Conservation (phyloP, 2,888 invertebrate species). For the Ditylenchus weischeri region DNA sequence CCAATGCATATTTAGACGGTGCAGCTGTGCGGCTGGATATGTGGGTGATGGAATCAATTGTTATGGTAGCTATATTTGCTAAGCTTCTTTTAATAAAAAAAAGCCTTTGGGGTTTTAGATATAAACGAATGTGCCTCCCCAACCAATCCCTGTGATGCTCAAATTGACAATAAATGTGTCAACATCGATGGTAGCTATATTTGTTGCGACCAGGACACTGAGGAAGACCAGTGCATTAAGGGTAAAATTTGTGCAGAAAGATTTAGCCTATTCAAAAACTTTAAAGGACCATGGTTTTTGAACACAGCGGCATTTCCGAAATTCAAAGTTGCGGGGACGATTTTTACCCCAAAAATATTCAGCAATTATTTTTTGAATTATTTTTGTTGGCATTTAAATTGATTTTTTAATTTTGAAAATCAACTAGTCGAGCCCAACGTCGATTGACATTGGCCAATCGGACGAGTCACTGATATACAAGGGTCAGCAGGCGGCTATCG, state of each 20-base stretch:
- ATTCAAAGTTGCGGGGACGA: too few species aligned
- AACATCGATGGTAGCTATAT: slow-evolving; percentile 57
- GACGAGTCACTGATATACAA: too few species aligned
- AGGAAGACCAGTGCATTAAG: slow-evolving; percentile 50
- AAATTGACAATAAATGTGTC: slow-evolving; percentile 38
- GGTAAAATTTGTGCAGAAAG: slow-evolving; percentile 24
- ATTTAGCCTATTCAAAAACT: background rate
- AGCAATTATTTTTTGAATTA: too few species aligned
- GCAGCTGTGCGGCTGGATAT: slow-evolving; percentile 51
- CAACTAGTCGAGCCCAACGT: too few species aligned
- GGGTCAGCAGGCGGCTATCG: too few species aligned
- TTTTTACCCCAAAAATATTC: too few species aligned
- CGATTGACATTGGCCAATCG: too few species aligned
- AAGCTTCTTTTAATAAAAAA: background rate
- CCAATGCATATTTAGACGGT: slow-evolving; percentile 49
- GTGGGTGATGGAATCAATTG: slow-evolving; percentile 52
- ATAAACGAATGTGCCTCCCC: slow-evolving; percentile 54
- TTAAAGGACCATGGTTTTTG: too few species aligned
- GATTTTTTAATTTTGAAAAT: too few species aligned
- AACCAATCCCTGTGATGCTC: slow-evolving; percentile 42
- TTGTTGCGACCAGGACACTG: slow-evolving; percentile 58
- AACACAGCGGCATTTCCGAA: too few species aligned
- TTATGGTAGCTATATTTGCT: slow-evolving; percentile 33
- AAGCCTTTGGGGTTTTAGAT: slow-evolving; percentile 37
- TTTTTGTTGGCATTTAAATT: too few species aligned